phyloP scores from a whole-genome alignment of 2,888 invertebrate species.

The Odontothrips loti region DNA sequence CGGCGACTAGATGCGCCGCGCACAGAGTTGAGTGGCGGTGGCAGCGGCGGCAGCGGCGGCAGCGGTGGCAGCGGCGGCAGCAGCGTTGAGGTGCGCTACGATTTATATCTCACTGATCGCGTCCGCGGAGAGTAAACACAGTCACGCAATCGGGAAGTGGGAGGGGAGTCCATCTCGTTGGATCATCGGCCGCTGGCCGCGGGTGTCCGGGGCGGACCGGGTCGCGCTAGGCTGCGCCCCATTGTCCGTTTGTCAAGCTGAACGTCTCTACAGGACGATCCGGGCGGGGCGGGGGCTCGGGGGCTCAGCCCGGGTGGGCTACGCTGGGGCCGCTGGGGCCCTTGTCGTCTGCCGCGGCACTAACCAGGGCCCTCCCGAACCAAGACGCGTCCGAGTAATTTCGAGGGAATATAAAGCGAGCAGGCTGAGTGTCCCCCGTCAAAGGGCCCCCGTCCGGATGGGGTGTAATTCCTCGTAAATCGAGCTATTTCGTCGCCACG shows the following conservation, averaged over 20 bases:
- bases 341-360: neutral
- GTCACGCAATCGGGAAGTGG: neutral
- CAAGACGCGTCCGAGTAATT: neutral
- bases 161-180: neutral
- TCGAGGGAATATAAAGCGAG: neutral
- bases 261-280: too few relatives aligned
- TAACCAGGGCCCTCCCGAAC: too few relatives aligned
- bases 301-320: neutral
- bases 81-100: too few relatives aligned
- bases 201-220: neutral
- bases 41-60: too few relatives aligned
- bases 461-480: neutral
- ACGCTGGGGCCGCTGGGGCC: neutral
- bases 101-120: neutral
- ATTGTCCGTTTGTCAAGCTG: constrained; percentile 22
- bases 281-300: too few relatives aligned
- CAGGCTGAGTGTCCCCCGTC: too few relatives aligned
- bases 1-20: too few relatives aligned
- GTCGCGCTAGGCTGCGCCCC: neutral
- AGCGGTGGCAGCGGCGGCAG: too few relatives aligned
- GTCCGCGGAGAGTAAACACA: neutral
- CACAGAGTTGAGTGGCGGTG: too few relatives aligned
- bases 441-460: neutral
- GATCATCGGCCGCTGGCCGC: neutral
- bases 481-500: neutral